Evolutionary conservation across 2,888 invertebrate species (phyloP).

Genomic region (Nipponacmea schrenckii): DNA sequence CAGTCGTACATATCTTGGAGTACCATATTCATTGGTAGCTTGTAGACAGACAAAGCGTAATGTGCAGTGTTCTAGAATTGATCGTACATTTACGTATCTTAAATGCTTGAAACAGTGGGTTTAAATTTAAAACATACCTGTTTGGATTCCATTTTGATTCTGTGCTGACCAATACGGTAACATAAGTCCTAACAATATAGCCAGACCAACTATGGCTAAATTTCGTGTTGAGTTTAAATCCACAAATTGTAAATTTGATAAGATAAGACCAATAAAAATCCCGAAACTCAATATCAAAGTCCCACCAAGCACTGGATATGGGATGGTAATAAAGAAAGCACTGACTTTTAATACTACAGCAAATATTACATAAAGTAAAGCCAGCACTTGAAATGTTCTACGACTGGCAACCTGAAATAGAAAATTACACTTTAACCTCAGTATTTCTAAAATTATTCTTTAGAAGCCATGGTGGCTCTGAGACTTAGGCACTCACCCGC

Average conservation of each 20-base stretch:
- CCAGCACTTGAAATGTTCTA: conserved; percentile 63
- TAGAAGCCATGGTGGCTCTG: background rate
- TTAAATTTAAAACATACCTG: conserved; percentile 31
- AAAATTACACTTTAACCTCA: too few species aligned
- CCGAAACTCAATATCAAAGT: conserved; percentile 40
- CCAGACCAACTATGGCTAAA: conserved; percentile 86
- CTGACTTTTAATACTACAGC: conserved; percentile 66
- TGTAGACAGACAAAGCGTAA: too few species aligned
- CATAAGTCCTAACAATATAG: conserved; percentile 82
- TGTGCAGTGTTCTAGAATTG: too few species aligned
- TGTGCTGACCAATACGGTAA: conserved; percentile 44
- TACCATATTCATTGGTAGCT: too few species aligned
- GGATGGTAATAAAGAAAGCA: conserved; percentile 67
- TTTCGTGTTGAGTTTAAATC: conserved; percentile 84
- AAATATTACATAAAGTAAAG: conserved; percentile 59
- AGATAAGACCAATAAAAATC: conserved; percentile 39
- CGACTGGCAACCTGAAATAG: conserved; percentile 62
- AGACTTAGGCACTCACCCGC: too few species aligned
- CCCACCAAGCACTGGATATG: conserved; percentile 67
- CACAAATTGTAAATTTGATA: conserved; percentile 67
- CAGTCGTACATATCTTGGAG: too few species aligned
- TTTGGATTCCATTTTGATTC: conserved; percentile 33
- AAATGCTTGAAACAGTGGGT: too few species aligned
- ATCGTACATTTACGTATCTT: too few species aligned
- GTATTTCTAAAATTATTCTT: too few species aligned